phyloP scores from a whole-genome alignment of 2,888 invertebrate species.

The Tupiocoris notatus region DNA sequence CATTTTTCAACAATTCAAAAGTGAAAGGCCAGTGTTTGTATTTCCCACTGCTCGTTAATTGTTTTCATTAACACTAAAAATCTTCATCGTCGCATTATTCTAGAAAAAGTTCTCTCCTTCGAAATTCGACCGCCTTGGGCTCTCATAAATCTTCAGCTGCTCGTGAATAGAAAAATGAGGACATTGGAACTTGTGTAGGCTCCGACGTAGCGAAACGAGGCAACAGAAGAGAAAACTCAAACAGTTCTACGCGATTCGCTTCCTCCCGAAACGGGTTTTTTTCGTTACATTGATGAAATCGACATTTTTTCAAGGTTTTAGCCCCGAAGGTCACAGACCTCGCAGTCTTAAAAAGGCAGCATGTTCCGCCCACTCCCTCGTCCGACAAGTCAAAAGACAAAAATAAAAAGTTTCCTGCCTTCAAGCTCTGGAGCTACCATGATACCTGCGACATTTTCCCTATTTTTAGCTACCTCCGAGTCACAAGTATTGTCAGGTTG shows the following conservation, averaged over 20 bases:
- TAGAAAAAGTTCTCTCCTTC: too few species aligned
- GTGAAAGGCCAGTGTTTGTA: too few species aligned
- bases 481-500: background rate
- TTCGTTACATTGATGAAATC: background rate
- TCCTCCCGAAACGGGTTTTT: background rate
- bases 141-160: too few species aligned
- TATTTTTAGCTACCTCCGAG: background rate
- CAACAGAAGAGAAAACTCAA: background rate
- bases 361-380: background rate
- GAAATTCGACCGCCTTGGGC: too few species aligned
- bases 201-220: background rate
- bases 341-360: background rate
- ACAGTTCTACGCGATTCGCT: background rate
- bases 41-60: too few species aligned
- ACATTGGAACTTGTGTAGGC: background rate
- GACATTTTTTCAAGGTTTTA: background rate
- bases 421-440: background rate
- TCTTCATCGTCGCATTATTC: too few species aligned
- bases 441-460: background rate
- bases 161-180: background rate
- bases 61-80: too few species aligned
- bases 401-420: background rate
- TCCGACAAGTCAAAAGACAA: background rate
- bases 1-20: too few species aligned
- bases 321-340: background rate